Evolutionary conservation across 1,140 invertebrate genomes (phyloP), one percentile per base, ranked within the genome.

Genomic region (Marisa cornuarietis): DNA sequence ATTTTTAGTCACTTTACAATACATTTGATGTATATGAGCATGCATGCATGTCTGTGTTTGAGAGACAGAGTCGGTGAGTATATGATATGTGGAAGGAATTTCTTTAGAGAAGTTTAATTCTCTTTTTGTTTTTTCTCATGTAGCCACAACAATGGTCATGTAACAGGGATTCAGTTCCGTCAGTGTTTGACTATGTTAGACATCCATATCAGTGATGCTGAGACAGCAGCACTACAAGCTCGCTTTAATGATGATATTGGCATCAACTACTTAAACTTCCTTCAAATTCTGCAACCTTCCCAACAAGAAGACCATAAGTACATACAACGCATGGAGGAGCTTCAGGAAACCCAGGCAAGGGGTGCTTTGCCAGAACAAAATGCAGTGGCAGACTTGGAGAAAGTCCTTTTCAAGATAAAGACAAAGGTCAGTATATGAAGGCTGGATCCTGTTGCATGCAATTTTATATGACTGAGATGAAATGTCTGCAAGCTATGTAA

Each of bases 61-160:
- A n/a, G n/a, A n/a, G n/a, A n/a, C n/a, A n/a, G n/a, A n/a, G n/a
- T n/a, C n/a, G 6, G 31, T 6, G 31, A 42, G 6, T 42, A 6
- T 42, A 42, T 42, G 31, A 42, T 42, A 42, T 42, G 0, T 42
- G 31, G 31, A 42, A 42, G 31, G 31, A 42, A 42, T 42, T 42
- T 42, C 31, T 42, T 42, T 42, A 42, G 31, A 42, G 31, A 42
- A 42, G 31, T 42, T 42, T 42, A 42, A 42, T 42, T 42, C 31
- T 42, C 31, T 42, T 42, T 42, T 42, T 63, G 4, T 31, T 42
- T 79, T 68, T 81, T 71, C 76, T 65, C 31, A 83, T 84, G 22
- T 79, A 91, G 90, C 71, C 89, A 91, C 79, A 91, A 91, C 82
- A 89, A 89, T 82, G 88, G 89, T 65, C 88, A 91, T 80, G 85